Evolutionary conservation across 92 coral and sea anemone species (phyloP).

Genomic region (Umimayanthus chanpuru): DNA sequence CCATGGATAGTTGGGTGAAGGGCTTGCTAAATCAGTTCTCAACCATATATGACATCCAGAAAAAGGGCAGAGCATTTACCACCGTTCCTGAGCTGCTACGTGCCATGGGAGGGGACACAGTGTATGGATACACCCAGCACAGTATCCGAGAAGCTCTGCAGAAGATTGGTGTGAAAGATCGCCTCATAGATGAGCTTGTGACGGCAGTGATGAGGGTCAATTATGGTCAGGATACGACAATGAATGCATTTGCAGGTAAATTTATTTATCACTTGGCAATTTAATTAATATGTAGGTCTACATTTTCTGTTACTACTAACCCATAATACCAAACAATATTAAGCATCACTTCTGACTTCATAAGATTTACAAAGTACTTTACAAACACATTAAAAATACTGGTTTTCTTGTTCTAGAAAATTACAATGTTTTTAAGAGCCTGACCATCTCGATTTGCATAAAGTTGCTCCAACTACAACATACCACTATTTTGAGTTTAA

Average conservation of each 20-base stretch:
- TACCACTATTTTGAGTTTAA: too few species aligned
- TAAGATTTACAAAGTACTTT: too few species aligned
- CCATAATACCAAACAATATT: too few species aligned
- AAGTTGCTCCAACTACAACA: too few species aligned
- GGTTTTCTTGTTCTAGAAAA: too few species aligned
- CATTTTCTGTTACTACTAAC: too few species aligned
- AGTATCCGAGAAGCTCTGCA: slow-evolving; percentile 67
- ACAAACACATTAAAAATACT: too few species aligned
- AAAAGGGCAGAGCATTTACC: slow-evolving; percentile 60
- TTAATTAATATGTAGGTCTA: too few species aligned
- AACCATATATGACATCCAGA: slow-evolving; percentile 80
- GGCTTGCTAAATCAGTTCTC: slow-evolving; percentile 70
- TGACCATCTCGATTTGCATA: too few species aligned
- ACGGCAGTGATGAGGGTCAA: slow-evolving; percentile 92
- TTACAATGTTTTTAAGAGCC: too few species aligned
- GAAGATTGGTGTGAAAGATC: slow-evolving; percentile 72
- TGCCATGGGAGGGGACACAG: slow-evolving; percentile 87
- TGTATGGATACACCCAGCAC: slow-evolving; percentile 69
- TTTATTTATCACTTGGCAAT: not conserved
- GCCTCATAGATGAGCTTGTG: slow-evolving; percentile 85
- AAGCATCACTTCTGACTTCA: too few species aligned
- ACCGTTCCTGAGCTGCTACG: slow-evolving; percentile 75
- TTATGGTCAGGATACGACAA: slow-evolving; percentile 92
- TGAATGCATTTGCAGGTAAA: slow-evolving; percentile 98
- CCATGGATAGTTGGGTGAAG: slow-evolving; percentile 71